Evolutionary conservation across 2,888 invertebrate species (phyloP), one percentile per base, ranked within the genome.

Genomic region (Luperina testacea): DNA sequence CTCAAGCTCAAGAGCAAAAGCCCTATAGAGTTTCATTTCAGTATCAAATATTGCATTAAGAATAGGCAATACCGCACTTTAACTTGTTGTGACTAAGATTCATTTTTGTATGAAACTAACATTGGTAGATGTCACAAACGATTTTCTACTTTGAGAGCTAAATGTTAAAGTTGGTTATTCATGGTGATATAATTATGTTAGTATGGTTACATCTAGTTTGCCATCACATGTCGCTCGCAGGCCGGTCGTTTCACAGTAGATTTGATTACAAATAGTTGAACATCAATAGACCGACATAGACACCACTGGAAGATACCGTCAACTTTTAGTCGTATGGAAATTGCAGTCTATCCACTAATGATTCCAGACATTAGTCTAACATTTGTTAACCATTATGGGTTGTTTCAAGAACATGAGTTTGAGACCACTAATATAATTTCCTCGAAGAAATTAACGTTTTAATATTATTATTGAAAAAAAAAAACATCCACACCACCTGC

Each of bases 171-270:
- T 75, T 20, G 3, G 0, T 65, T 57, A 53, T 77, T 61, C 24
- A 32, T 27, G 20, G 20, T 32, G 27, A 53, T 65, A 7, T 51
- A 48, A 45, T 5, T 2, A 42, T 4, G 13, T 24, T 6, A 9
- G 8, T 63, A 20, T 71, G 53, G 67, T 48, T 38, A 38, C 42
- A 61, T 32, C n/a, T 32, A 80, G 48, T 68, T 70, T 20, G 53
- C 6, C 67, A 45, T 77, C 48, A 79, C 71, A 79, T 72, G 73
- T 75, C 53, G 65, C 53, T 63, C 69, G 45, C 68, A 73, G 77
- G 81, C 83, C 73, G 81, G 70, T 86, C 86, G 82, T 92, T 89
- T 88, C 77, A 88, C 88, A 84, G 76, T 85, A 85, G 90, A 91
- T 87, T 89, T 86, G 77, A 85, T 92, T 92, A 85, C 89, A 85